Evolutionary conservation across 2,888 invertebrate genomes (phyloP), one percentile per base, ranked within the genome.

Genomic region (Chrysolina oricalcia): DNA sequence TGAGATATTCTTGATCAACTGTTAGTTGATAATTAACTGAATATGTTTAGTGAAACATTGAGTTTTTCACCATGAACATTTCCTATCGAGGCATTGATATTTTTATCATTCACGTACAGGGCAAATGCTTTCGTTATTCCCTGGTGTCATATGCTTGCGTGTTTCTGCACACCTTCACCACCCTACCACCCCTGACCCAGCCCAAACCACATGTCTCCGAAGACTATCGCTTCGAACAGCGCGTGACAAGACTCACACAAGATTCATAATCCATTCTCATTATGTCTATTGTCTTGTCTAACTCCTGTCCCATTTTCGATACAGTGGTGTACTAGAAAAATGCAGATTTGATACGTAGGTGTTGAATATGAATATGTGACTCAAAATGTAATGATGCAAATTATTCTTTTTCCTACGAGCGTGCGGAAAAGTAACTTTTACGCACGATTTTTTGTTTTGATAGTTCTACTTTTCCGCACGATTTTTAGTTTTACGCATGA

Each of bases 221-320:
- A 48, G 67, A 23, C 35, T 17, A 66, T 66, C 19, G 35, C 17
- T 27, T 59, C 59, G 67, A 19, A 27, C 50, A 53, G 53, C 68
- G 68, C 68, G 68, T 68, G 68, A 68, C 68, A 68, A 68, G 68
- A 68, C 53, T 27, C 9, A 35, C 35, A 41, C 41, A 68, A 68
- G 68, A 68, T 41, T 68, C 68, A 53, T 68, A 68, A 68, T 48
- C 53, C 68, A 68, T 68, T 35, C 53, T 48, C 68, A 68, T 68
- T 68, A 68, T 35, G 68, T 15, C 19, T 21, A 68, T 68, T 68
- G 50, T 68, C 56, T 56, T 40, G 43, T 53, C 19, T 6, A 48
- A 68, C 41, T n/a, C 9, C 68, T 19, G 53, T 59, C 59, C 59
- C 8, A 35, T 19, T 35, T 35, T 59, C n/a, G n/a, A 27, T 27